phyloP scores from a whole-genome alignment of 1,140 invertebrate species.

The Tribolium castaneum region DNA sequence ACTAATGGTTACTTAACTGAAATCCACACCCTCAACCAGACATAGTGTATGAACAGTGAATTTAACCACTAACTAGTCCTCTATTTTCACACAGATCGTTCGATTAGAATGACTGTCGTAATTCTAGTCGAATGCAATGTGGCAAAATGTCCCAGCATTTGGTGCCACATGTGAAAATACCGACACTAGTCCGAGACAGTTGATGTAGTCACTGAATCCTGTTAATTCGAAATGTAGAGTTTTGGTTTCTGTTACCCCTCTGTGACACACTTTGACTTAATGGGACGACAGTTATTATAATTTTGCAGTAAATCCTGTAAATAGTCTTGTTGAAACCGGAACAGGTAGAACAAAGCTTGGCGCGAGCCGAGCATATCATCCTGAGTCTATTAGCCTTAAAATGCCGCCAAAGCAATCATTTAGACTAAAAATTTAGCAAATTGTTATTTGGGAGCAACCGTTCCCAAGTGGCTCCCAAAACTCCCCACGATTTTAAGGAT shows the following conservation, averaged over 20 bases:
- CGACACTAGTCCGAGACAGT: conserved; percentile 27
- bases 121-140: not conserved
- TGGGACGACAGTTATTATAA: not conserved
- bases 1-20: conserved; percentile 30
- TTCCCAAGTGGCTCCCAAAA: conserved; percentile 54
- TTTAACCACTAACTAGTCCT: conserved; percentile 1
- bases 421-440: conserved; percentile 9
- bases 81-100: not conserved
- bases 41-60: conserved; percentile 54
- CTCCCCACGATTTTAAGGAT: conserved; percentile 14
- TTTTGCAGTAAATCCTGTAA: conserved; percentile 12
- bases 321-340: conserved; percentile 40
- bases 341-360: conserved; percentile 28
- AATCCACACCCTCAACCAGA: not conserved
- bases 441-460: conserved; percentile 48
- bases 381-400: conserved; percentile 43
- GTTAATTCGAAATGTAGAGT: conserved; percentile 26
- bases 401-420: conserved; percentile 20
- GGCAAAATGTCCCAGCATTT: conserved; percentile 46
- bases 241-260: not conserved
- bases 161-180: conserved; percentile 32
- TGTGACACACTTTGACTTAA: not conserved
- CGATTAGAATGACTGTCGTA: no score
- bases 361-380: conserved; percentile 20
- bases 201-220: conserved; percentile 36